Base-by-base conservation (phyloP, 2,888 invertebrate genomes). In the Pardosa pseudoannulata region DNA sequence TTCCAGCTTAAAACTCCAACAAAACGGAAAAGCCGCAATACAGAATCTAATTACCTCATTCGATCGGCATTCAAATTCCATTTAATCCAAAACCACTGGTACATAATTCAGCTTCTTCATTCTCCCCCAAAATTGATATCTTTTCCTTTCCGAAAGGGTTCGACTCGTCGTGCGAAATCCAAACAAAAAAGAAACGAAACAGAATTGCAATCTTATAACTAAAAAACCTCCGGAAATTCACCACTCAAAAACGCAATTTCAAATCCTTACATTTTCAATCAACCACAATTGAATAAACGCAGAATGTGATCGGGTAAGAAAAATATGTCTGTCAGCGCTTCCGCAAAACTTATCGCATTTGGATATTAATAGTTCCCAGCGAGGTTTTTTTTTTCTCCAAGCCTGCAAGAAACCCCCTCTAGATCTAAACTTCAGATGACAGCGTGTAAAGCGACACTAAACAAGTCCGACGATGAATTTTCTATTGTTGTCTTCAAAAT, bases 261-360 rank as follows among this genome's bases (percentile, higher is more conserved):
- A 29, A 29, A 32, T 11, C 65, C 72, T 27, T 36, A 29, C 71
- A 41, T 46, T 70, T 46, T 27, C 19, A 23, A 31, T 19, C 29
- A 70, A 32, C 41, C 65, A 13, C 81, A 74, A 81, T 81, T 74
- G 36, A 68, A 81, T 74, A 81, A 81, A 74, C 65, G 29, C 41
- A 67, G 46, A 64, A 36, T n/a, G 13, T 39, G 68, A 74, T 62
- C 71, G 46, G 32, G 70, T 64, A 65, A 36, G 64, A 65, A 65
- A 73, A 68, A 62, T 62, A 56, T 50, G 41, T 81, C 81, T 50
- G 74, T 74, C 68, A 81, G 81, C 68, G n/a, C 23, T 81, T 65
- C 32, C 31, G 27, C 2, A n/a, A 56, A 19, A 16, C 56, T 7
- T 56, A 5, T 23, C 19, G 23, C 3, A 56, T 56, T 56, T 56